Base-by-base conservation (phyloP, 2,888 invertebrate species). In the Netelia melanura region DNA sequence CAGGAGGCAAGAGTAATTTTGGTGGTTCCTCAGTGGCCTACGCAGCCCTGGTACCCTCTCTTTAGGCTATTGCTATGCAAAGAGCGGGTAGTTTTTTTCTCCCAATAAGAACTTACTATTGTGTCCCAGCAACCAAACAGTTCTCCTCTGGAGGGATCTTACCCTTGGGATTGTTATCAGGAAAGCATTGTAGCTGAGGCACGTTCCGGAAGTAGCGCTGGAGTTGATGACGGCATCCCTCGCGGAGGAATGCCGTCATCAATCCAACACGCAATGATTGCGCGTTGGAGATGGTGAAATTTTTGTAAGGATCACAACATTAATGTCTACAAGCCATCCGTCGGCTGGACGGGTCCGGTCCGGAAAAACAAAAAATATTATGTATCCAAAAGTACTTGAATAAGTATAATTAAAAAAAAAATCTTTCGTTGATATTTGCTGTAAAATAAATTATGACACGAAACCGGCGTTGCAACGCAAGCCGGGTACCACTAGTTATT, bases 11-110 rank as follows among this genome's bases (percentile, higher is more conserved):
- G 23, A 9, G 81, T 77, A 25, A 83, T 86, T 21, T 25, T 85
- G 21, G 56, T 85, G 11, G 86, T 86, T 6, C 83, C 83, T n/a
- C 44, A 81, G 25, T 86, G 85, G 85, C 83, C 81, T 10, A 23
- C 58, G 11, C 81, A 86, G 52, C 77, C 86, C 3, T 83, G 85
- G 86, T 81, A 72, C 21, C 78, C 81, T 21, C 11, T 81, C 17
- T 82, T 84, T 43, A 54, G 74, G 3, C 14, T 44, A 43, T 30
- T 44, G 30, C 10, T 14, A 21, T 0, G 52, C 64, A 3, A 48
- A 43, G 48, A 80, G 10, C 43, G 44, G 5, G 5, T 72, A 48
- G 54, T 68, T 72, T 83, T 83, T 21, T 8, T 8, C 58, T 54
- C 83, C 74, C 21, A 54, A 78, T 38, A 52, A 52, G 44, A 38